These are phyloP conservation scores for Aurelia aurita DNA, from an alignment of 30 jellyfish, hydroid and myxozoan genomes.

Conservation along the genomic window DNA sequence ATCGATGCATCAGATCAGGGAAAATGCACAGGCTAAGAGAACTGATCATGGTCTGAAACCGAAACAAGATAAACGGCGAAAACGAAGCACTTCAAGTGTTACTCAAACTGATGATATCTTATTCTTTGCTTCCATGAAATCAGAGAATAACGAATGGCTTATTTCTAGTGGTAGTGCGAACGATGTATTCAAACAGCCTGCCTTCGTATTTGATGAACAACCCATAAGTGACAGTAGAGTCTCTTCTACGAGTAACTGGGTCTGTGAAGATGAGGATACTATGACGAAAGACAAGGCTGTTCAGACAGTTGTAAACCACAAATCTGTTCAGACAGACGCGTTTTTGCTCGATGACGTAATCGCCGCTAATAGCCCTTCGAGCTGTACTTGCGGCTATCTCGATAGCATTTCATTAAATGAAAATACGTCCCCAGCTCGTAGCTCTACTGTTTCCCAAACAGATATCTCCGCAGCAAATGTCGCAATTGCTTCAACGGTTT, in stretches of 20 bases:
- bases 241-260: slow-evolving; percentile 75
- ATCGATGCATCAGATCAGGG: slow-evolving; percentile 22
- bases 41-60: slow-evolving; percentile 5
- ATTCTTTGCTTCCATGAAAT: slow-evolving; percentile 48
- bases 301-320: slow-evolving; percentile 85
- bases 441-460: background rate
- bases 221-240: slow-evolving; percentile 82
- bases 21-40: slow-evolving; percentile 12
- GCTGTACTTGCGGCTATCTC: slow-evolving; percentile 67
- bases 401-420: slow-evolving; percentile 20
- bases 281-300: slow-evolving; percentile 86
- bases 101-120: slow-evolving; percentile 58
- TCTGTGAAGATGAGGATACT: slow-evolving; percentile 43
- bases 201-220: slow-evolving; percentile 27
- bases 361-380: slow-evolving; percentile 34
- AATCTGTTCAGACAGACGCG: slow-evolving; percentile 91
- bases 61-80: slow-evolving; percentile 48
- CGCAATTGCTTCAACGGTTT: slow-evolving; percentile 23
- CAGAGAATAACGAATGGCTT: slow-evolving; percentile 52
- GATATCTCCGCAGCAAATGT: background rate
- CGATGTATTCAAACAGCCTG: slow-evolving; percentile 55
- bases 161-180: slow-evolving; percentile 43
- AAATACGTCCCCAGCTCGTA: slow-evolving; percentile 12
- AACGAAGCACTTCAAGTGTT: slow-evolving; percentile 78
- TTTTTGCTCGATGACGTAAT: slow-evolving; percentile 18